Base-by-base conservation (phyloP, 1,140 invertebrate genomes). In the Rhynchophorus ferrugineus region DNA sequence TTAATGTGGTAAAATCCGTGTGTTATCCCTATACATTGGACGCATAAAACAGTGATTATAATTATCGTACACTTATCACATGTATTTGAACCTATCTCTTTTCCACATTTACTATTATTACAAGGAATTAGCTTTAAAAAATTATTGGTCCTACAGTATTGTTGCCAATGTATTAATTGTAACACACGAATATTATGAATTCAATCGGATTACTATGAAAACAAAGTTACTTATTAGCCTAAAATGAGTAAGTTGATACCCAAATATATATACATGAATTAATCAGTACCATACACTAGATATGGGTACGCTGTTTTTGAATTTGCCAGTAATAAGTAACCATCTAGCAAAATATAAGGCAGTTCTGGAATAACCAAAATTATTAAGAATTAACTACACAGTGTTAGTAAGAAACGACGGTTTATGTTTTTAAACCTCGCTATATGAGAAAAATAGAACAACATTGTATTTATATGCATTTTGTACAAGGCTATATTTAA, bases 191-290 rank as follows among this genome's bases (percentile, higher is more conserved):
- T 29, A 34, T 36, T n/a, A 11, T 18, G 9, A 11, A 39, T 38
- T 18, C 19, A 16, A 50, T 24, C 38, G 3, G 22, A 18, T 38
- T 18, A 13, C 17, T 44, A 52, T 22, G 16, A 38, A 7, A 35
- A 36, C 21, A 44, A 52, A 34, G 8, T 29, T 44, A 55, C 21
- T 48, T 48, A 48, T 41, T 45, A 16, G 6, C 13, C 13, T 44
- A 19, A 35, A 47, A 21, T 29, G 43, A 46, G 29, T 52, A 53
- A 53, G 36, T 43, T n/a, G 18, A 41, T 38, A 50, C 49, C 33
- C 49, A 43, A 44, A 19, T 43, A 50, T 43, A 39, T 49, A 49
- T 22, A 49, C 11, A 44, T 44, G n/a, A n/a, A n/a, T n/a, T n/a
- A 51, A 2, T 36, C 18, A 44, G 29, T 44, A 48, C 45, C 45